Conservation (phyloP, 2,797 vertebrate species). For the Chrysocyon brachyurus region DNA sequence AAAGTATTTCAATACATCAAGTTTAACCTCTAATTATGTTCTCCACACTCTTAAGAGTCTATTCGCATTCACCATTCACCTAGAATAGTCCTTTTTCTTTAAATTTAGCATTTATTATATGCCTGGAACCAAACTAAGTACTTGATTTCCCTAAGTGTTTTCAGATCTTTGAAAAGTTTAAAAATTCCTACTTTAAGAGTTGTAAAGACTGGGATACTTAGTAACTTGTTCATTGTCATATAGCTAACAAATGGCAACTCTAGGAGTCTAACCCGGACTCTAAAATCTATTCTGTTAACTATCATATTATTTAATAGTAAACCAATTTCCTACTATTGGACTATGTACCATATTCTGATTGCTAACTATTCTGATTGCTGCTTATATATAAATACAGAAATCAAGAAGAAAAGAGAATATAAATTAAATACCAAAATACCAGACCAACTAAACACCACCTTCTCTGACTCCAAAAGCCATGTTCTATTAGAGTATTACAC, state of each 20-base stretch:
- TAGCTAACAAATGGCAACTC: not conserved
- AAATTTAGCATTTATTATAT: not conserved
- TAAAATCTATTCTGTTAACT: slow-evolving; percentile 31
- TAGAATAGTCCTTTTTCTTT: not conserved
- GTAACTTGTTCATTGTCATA: not conserved
- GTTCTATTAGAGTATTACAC: not conserved
- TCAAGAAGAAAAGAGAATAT: slow-evolving; percentile 50
- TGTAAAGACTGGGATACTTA: not conserved
- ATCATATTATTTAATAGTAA: not conserved
- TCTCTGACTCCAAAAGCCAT: not conserved
- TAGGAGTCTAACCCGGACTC: not conserved
- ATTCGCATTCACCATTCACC: not conserved
- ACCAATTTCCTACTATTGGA: not conserved
- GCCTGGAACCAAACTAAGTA: not conserved
- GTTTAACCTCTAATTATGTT: slow-evolving; percentile 7
- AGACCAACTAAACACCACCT: not conserved
- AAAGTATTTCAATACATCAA: not conserved
- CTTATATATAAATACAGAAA: slow-evolving; percentile 17
- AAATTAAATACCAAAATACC: slow-evolving; percentile 23
- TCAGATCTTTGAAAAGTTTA: not conserved
- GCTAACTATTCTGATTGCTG: not conserved
- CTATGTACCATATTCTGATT: not conserved
- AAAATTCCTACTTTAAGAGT: not conserved
- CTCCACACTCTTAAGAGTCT: not conserved
- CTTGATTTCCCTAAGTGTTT: not conserved